Evolutionary conservation across 2,797 vertebrate species (phyloP).

Genomic region (Discoglossus pictus): DNA sequence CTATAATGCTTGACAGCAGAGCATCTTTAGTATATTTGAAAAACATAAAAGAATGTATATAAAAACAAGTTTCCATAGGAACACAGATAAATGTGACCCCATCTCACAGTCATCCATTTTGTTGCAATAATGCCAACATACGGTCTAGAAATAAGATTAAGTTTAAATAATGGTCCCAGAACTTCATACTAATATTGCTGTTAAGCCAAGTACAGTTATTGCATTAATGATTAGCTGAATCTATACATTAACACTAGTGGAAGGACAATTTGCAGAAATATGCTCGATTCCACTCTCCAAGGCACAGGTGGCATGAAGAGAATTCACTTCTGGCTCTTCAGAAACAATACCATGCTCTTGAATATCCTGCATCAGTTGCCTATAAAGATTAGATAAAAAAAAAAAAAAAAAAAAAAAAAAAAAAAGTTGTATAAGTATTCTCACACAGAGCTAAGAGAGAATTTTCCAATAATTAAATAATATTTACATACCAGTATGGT

Average conservation of each 20-base stretch:
- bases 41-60: too few relatives aligned
- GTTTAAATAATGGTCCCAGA: constrained; percentile 73
- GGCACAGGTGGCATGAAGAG: constrained; percentile 82
- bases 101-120: constrained; percentile 77
- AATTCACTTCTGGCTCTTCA: constrained; percentile 72
- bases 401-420: background rate
- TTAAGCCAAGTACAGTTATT: constrained; percentile 53
- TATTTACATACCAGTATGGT: constrained; percentile 80
- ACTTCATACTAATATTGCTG: constrained; percentile 61
- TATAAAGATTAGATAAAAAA: constrained; percentile 57
- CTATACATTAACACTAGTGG: constrained; percentile 79
- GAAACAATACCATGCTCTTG: constrained; percentile 70
- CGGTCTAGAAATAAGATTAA: constrained; percentile 65
- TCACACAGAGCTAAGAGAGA: too few relatives aligned
- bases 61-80: constrained; percentile 97
- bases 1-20: constrained; percentile 75
- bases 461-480: too few relatives aligned
- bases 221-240: background rate
- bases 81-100: constrained; percentile 89
- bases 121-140: constrained; percentile 63
- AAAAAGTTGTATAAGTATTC: background rate
- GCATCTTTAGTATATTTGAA: constrained; percentile 67
- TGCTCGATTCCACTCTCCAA: constrained; percentile 84
- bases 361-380: constrained; percentile 88
- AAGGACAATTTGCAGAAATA: constrained; percentile 72